Percentiles rank a stretch among this genome's conserved stretches.
Evolutionary conservation across 2,888 invertebrate genomes (phyloP).

Genomic region (Cordilura impudica): DNA sequence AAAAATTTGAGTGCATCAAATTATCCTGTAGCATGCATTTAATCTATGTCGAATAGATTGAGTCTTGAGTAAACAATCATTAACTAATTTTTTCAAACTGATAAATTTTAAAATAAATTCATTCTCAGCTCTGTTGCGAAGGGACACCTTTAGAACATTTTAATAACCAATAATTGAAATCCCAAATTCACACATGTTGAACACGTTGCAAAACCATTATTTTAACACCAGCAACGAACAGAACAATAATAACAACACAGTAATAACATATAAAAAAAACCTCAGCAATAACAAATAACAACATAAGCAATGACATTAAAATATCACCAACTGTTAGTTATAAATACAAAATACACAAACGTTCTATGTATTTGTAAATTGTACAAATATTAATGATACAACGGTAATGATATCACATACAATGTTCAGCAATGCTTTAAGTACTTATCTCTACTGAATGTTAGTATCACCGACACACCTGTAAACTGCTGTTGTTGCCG

Average conservation of each 20-base stretch:
- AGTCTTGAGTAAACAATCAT: too few species aligned
- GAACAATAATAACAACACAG: conserved; percentile 1
- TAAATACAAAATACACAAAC: not conserved
- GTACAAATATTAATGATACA: conserved; percentile 34
- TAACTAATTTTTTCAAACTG: too few species aligned
- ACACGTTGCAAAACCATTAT: conserved; percentile 67
- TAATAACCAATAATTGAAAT: conserved; percentile 76
- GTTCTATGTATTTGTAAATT: not conserved
- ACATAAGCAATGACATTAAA: conserved; percentile 61
- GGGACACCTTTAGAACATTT: conserved; percentile 65
- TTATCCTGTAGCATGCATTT: too few species aligned
- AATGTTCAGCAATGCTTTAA: conserved; percentile 4
- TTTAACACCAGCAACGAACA: conserved; percentile 49
- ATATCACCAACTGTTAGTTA: conserved; percentile 48
- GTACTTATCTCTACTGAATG: conserved; percentile 23
- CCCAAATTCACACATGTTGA: conserved; percentile 69
- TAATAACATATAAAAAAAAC: conserved; percentile 29
- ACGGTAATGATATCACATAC: conserved; percentile 25
- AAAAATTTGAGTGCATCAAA: too few species aligned
- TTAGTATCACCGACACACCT: conserved; percentile 15
- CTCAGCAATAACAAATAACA: conserved; percentile 55
- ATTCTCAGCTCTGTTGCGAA: not conserved
- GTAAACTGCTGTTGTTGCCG: conserved; percentile 5
- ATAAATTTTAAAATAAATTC: too few species aligned
- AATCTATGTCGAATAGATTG: too few species aligned